Percentiles rank a stretch among this genome's conserved stretches.
Evolutionary conservation across 2,888 invertebrate species (phyloP).

Genomic region (Nycteola revayana): DNA sequence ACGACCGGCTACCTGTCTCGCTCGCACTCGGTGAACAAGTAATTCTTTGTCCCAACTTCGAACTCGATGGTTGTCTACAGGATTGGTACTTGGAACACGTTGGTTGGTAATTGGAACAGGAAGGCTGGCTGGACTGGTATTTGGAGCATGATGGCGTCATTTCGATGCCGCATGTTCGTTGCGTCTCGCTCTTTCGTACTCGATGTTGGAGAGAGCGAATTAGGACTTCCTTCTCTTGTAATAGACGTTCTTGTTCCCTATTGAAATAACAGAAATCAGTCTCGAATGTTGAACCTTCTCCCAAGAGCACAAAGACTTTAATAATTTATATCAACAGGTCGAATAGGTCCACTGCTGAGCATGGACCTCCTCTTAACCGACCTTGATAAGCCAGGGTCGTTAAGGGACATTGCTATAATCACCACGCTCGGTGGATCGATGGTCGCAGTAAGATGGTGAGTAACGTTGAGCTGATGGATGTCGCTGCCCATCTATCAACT

Average conservation of each 20-base stretch:
- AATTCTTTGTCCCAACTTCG: conserved; percentile 17
- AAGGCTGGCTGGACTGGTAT: conserved; percentile 8
- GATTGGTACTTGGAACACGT: conserved; percentile 12
- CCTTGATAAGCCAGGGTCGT: no score
- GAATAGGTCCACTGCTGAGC: no score
- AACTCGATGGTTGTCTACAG: conserved; percentile 22
- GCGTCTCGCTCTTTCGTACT: conserved; percentile 22
- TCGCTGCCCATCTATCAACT: no score
- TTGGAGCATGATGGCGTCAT: conserved; percentile 35
- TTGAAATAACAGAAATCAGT: conserved; percentile 11
- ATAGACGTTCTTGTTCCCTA: conserved; percentile 52
- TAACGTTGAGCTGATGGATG: no score
- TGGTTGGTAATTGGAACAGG: conserved; percentile 21
- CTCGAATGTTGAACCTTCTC: no score
- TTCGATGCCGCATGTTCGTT: conserved; percentile 26
- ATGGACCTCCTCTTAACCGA: no score
- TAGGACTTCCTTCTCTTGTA: conserved; percentile 47
- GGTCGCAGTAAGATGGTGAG: no score
- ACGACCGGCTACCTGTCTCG: conserved; percentile 44
- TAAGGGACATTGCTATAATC: no score
- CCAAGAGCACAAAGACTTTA: no score
- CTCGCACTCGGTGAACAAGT: conserved; percentile 28
- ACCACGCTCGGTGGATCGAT: no score
- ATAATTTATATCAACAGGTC: no score
- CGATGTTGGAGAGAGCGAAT: conserved; percentile 38